These are phyloP conservation scores for Hydrotaea diabolus DNA, from an alignment of 2,888 invertebrate genomes.

Conservation along the genomic window DNA sequence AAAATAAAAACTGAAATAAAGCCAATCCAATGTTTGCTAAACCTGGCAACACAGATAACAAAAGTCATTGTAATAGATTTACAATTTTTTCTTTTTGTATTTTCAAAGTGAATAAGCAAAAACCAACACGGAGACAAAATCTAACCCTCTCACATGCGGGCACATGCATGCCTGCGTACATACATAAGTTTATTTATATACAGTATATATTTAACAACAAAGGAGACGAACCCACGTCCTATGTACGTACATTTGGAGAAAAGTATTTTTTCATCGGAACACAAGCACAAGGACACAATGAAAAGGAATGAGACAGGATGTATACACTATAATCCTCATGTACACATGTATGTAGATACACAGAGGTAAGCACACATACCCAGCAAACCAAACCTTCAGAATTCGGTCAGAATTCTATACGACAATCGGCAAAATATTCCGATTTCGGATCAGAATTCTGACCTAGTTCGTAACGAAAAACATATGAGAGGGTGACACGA, in stretches of 20 bases:
- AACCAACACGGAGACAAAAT: not conserved
- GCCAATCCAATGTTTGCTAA: conserved; percentile 16
- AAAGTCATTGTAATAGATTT: conserved; percentile 31
- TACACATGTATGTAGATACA: too few relatives aligned
- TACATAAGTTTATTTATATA: not conserved
- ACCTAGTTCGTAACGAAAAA: too few relatives aligned
- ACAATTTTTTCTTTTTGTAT: not conserved
- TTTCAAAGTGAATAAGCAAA: not conserved
- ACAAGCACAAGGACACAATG: conserved; percentile 19
- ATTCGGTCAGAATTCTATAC: too few relatives aligned
- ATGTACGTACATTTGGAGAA: not conserved
- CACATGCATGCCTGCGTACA: not conserved
- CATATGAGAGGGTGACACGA: too few relatives aligned
- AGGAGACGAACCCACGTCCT: not conserved
- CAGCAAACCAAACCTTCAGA: too few relatives aligned
- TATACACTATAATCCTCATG: not conserved
- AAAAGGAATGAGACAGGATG: not conserved
- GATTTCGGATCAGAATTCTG: too few relatives aligned
- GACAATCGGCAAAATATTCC: too few relatives aligned
- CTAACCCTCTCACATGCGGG: not conserved
- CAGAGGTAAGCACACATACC: too few relatives aligned
- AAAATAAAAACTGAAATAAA: conserved; percentile 19
- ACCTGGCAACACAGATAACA: conserved; percentile 21
- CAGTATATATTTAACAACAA: not conserved
- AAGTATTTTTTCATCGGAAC: conserved; percentile 11